Conservation (phyloP, 2,888 invertebrate species). For the Nymphalis polychloros region DNA sequence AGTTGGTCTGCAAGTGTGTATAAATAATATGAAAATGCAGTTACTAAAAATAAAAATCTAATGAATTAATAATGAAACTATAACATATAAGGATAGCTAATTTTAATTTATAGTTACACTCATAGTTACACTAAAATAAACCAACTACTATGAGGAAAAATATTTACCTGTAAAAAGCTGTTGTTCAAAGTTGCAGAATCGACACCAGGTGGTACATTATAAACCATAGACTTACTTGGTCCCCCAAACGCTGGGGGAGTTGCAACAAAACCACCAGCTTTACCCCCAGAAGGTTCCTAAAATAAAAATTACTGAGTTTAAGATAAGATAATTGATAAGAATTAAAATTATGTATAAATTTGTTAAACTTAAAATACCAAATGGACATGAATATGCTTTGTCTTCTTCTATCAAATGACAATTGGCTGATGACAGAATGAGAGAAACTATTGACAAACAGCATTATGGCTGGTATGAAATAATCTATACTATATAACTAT, state of each 20-base stretch:
- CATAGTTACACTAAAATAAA: not conserved
- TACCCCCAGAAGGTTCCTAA: conserved; percentile 72
- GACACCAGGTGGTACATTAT: conserved; percentile 84
- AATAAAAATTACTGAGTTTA: not conserved
- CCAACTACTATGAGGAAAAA: not conserved
- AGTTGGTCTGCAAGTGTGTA: not conserved
- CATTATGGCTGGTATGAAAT: no score
- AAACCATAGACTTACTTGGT: conserved; percentile 74
- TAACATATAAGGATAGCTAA: not conserved
- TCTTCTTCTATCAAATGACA: no score
- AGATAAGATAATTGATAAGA: no score
- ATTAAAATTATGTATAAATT: no score
- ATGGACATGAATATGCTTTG: no score
- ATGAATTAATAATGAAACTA: not conserved
- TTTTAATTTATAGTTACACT: not conserved
- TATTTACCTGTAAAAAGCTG: conserved; percentile 79
- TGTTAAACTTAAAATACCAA: no score
- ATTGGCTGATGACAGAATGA: no score
- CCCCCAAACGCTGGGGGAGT: conserved; percentile 54
- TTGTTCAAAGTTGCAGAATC: conserved; percentile 85
- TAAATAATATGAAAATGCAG: not conserved
- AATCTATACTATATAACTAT: no score
- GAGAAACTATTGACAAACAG: no score
- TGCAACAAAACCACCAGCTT: conserved; percentile 68
- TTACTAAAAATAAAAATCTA: not conserved